Conservation (phyloP, 2,797 vertebrate species). For the Ambastaia sidthimunki region DNA sequence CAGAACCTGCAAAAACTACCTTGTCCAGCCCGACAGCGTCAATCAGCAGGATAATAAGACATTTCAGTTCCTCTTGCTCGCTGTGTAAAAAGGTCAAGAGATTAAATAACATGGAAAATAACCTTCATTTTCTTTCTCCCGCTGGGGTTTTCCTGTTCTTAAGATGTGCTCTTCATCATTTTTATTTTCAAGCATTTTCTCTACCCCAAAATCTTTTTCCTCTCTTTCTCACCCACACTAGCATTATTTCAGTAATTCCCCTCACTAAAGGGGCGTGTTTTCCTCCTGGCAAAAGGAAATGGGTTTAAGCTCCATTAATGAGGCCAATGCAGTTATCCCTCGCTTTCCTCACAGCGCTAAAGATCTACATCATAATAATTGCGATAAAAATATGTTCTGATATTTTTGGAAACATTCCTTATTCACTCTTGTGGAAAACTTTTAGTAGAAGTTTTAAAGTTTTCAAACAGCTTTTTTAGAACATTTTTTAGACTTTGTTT, state of each 20-base stretch:
- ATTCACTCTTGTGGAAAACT: not conserved
- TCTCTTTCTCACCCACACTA: conserved; percentile 9
- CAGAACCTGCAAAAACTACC: conserved; percentile 36
- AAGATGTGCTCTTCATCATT: conserved; percentile 56
- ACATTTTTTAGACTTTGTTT: not conserved
- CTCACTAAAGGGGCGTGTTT: conserved; percentile 23
- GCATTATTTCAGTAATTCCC: conserved; percentile 38
- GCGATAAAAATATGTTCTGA: conserved; percentile 33
- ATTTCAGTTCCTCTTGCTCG: conserved; percentile 41
- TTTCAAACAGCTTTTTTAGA: not conserved
- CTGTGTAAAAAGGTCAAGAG: conserved; percentile 56
- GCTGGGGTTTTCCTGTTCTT: conserved; percentile 53
- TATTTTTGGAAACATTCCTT: conserved; percentile 37
- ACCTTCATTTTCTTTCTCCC: conserved; percentile 50
- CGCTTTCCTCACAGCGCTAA: conserved; percentile 10
- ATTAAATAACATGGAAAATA: conserved; percentile 58
- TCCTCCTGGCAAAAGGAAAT: conserved; percentile 40
- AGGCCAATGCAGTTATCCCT: conserved; percentile 24
- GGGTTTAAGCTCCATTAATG: conserved; percentile 32
- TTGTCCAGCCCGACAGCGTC: conserved; percentile 39
- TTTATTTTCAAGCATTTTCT: conserved; percentile 56
- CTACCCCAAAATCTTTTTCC: conserved; percentile 15
- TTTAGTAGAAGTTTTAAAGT: not conserved
- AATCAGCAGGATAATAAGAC: conserved; percentile 51
- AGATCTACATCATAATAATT: conserved; percentile 35